Conservation (phyloP, 1,140 invertebrate species). For the Trichonephila inaurata region DNA sequence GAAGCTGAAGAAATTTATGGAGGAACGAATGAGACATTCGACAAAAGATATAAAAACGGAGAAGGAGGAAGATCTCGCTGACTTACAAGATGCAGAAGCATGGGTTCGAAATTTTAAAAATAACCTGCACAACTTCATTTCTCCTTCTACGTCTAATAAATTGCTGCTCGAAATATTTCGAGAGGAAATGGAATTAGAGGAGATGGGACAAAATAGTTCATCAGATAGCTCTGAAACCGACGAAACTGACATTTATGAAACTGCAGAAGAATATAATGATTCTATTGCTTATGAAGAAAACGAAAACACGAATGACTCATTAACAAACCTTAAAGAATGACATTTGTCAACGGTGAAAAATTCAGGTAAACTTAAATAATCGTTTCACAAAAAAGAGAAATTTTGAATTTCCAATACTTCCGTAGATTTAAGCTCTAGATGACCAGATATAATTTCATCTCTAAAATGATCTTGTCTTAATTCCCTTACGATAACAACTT, state of each 20-base stretch:
- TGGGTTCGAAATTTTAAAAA: constrained; percentile 1
- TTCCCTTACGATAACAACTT: too few species aligned
- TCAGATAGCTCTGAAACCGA: background rate
- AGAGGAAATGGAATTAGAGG: background rate
- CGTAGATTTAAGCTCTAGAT: too few species aligned
- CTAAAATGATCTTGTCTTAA: too few species aligned
- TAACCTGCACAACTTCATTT: background rate
- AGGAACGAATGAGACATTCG: background rate
- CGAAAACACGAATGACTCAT: too few species aligned
- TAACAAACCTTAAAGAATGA: too few species aligned
- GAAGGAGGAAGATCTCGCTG: background rate
- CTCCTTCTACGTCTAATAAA: background rate
- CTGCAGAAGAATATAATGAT: background rate
- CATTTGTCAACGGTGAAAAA: too few species aligned
- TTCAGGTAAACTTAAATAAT: too few species aligned
- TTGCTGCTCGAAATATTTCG: background rate
- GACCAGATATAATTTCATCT: too few species aligned
- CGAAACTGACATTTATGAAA: background rate
- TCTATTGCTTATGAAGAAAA: background rate
- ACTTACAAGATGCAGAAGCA: background rate
- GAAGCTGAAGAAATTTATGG: background rate
- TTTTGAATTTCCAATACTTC: too few species aligned
- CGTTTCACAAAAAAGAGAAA: too few species aligned
- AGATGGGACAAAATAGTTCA: background rate
- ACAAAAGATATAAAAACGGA: background rate